These are phyloP conservation scores for Urechis unicinctus DNA, from an alignment of 2,888 invertebrate genomes.

Conservation along the genomic window DNA sequence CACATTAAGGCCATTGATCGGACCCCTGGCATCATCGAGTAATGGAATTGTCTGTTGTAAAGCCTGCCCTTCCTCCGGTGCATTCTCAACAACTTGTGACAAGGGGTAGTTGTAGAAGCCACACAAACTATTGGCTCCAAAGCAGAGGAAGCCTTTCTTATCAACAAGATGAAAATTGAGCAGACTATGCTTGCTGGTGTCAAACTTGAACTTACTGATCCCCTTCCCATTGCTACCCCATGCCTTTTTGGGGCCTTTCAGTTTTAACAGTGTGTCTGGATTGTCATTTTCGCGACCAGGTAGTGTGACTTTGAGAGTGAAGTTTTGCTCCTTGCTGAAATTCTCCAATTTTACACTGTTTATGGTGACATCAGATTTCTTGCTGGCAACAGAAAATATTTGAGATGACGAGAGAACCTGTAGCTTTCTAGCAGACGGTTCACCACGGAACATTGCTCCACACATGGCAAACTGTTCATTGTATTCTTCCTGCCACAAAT, in stretches of 20 bases:
- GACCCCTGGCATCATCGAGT: constrained; percentile 36
- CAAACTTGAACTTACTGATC: constrained; percentile 39
- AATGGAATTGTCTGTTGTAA: constrained; percentile 25
- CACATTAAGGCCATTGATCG: constrained; percentile 31
- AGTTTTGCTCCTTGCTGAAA: constrained; percentile 23
- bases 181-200: constrained; percentile 44
- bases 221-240: constrained; percentile 47
- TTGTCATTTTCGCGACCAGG: neutral
- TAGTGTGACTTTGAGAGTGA: constrained; percentile 25
- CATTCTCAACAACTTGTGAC: constrained; percentile 27
- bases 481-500: constrained; percentile 50
- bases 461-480: constrained; percentile 48
- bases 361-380: constrained; percentile 32
- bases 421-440: constrained; percentile 49
- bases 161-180: constrained; percentile 36
- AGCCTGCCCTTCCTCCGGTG: constrained; percentile 19
- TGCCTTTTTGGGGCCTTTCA: constrained; percentile 24
- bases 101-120: constrained; percentile 36
- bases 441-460: constrained; percentile 53
- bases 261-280: constrained; percentile 17
- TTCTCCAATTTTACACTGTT: constrained; percentile 14
- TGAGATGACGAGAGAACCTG: constrained; percentile 40
- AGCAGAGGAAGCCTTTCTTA: constrained; percentile 47
- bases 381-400: constrained; percentile 35
- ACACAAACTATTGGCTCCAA: constrained; percentile 22